Evolutionary conservation across 1,140 invertebrate species (phyloP), one percentile per base, ranked within the genome.

Genomic region (Sitophilus oryzae): DNA sequence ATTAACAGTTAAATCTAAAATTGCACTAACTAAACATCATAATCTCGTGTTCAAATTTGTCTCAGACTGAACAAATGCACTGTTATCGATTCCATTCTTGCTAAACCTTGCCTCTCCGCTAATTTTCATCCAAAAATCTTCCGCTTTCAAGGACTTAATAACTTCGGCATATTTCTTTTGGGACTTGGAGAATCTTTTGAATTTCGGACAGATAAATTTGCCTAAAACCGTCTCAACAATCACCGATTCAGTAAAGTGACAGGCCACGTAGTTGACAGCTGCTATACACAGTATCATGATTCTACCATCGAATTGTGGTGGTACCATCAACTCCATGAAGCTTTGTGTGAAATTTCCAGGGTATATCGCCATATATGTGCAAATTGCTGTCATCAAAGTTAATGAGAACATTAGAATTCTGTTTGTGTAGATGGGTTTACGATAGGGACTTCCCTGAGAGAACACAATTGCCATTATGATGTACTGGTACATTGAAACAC

Each of bases 401-500:
- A 92, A 67, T 19, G 84, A 82, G 0, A 76, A 61, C 30, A 86
- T 78, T 1, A 90, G 80, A 1, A 79, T 72, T 51, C 70, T 75
- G 68, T 96, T 97, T 0, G 86, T 91, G 41, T 85, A 85, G 1
- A 98, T 80, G 0, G 86, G 79, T 66, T 84, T 83, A 19, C 95
- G 77, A 66, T 94, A 96, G 0, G 95, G 95, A 22, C 85, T 83
- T 0, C 94, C 94, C 63, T 89, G 88, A 0, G 91, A 93, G 70
- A 93, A 98, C 5, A 90, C 83, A 58, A 96, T 79, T 0, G 91
- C 90, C 63, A 95, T 76, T 11, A 83, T 89, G 19, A 97, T 88
- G 67, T 98, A 98, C 66, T 98, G 95, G 66, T 94, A 98, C 65
- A 87, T 85, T 0, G 93, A 93, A 1, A 94, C 75, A 0, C 83